Evolutionary conservation across 1,140 invertebrate genomes (phyloP), one percentile per base, ranked within the genome.

Genomic region (Aphelenchoides avenae): DNA sequence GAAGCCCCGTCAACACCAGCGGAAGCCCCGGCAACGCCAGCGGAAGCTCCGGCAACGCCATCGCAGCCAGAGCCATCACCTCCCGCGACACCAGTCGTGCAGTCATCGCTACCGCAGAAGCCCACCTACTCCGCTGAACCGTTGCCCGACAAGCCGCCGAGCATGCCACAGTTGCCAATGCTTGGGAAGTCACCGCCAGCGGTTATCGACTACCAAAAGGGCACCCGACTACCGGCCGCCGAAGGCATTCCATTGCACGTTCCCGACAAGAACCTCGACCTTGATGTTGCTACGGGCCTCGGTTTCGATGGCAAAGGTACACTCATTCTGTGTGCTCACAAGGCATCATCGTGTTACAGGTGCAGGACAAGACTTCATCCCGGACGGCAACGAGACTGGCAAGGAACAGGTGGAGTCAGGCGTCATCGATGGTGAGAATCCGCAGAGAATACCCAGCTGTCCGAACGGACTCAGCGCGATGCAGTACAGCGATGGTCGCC

Each of bases 391-490:
- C n/a, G n/a, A n/a, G n/a, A n/a, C n/a, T n/a, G n/a, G n/a, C n/a
- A n/a, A n/a, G n/a, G n/a, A n/a, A 4, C n/a, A 46, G n/a, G 43
- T 20, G 15, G 43, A 46, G 15, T 5, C 26, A n/a, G 43, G 13
- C 15, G 34, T 13, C 34, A 15, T 24, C 29, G 34, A 46, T n/a
- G 24, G 13, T 11, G 15, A 41, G 4, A 56, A 39, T 22, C 6
- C 27, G 30, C 22, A 11, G 39, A 51, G 51, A 46, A 50, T 53
- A 13, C 57, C 57, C 6, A 48, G 59, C 22, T 60, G 57, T 30
- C 70, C 68, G 3, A 71, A 71, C 42, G 68, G 70, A 37, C 34
- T 70, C 2, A 66, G 52, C 26, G 70, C 68, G 15, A 64, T 73
- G 66, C 53, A 40, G 13, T 70, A 68, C 48, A 42, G 36, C 11